Evolutionary conservation across 92 coral and sea anemone species (phyloP), one percentile per base, ranked within the genome.

Genomic region (Pocillopora meandrina): DNA sequence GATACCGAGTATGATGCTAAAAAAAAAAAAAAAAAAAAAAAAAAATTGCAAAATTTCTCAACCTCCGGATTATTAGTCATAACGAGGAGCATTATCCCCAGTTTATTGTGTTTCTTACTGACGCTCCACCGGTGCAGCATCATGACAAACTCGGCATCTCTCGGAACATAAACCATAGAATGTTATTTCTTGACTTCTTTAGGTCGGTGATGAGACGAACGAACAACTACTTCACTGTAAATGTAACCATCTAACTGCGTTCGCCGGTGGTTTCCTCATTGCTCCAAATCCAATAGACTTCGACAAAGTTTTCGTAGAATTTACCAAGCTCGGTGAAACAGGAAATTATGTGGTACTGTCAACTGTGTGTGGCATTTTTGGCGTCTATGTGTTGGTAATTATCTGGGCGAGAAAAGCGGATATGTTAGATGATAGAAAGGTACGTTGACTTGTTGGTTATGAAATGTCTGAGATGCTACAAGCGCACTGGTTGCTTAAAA

Each of bases 211-310:
- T 81, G 76, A 81, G n/a, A 81, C 84, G 56, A 81, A 81, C 76
- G 87, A 93, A 16, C 33, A 73, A 19, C 84, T 68, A 65, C 92
- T 93, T 47, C 97, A 93, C 2, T 93, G 97, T 66, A 87, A 87
- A 4, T 93, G 97, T 70, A 93, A 84, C 55, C 97, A 93, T 72
- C 84, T 93, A 10, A 91, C 97, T 11, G 89, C 94, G 55, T 93
- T 93, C 89, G 97, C 94, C 12, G 97, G 97, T 2, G 97, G 92
- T 69, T 91, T 93, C 87, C 74, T 93, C 33, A 92, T 93, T 26
- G 97, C 97, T 10, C 97, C 97, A 21, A 93, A 89, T 70, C 93
- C 97, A 36, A 89, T 93, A 74, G 97, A 93, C 56, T 89, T 93
- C 26, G 97, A 91, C 80, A 93, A 93, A 82, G 94, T 93, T n/a